Conservation (phyloP, 2,113 vertebrate genomes). For the Brachyistius frenatus region DNA sequence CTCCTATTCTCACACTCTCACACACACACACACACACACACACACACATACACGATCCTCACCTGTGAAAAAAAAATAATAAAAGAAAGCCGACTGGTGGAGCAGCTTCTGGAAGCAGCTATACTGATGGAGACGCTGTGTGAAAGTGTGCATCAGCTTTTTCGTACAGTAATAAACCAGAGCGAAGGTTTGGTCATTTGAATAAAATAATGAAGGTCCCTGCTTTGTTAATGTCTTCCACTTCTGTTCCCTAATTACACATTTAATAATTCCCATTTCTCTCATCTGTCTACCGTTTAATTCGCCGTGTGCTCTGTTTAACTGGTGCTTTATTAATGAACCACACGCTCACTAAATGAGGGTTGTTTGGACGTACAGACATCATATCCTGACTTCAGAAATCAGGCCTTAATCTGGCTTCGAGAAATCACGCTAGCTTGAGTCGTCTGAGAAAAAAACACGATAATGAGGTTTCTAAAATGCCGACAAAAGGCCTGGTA, state of each 20-base stretch:
- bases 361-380: background rate
- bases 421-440: no score
- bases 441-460: no score
- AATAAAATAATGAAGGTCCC: background rate
- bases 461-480: no score
- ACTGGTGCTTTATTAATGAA: slow-evolving; percentile 40
- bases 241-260: slow-evolving; percentile 31
- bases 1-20: slow-evolving; percentile 49
- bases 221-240: slow-evolving; percentile 38
- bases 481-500: no score
- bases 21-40: no score
- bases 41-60: slow-evolving; percentile 15
- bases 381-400: background rate
- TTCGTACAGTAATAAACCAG: background rate
- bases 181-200: slow-evolving; percentile 18
- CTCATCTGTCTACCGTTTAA: slow-evolving; percentile 31
- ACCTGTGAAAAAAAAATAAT: slow-evolving; percentile 3
- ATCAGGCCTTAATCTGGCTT: no score
- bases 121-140: slow-evolving; percentile 7
- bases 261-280: slow-evolving; percentile 34
- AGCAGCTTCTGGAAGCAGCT: slow-evolving; percentile 28
- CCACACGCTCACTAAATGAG: background rate
- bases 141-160: background rate
- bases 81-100: background rate
- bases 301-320: slow-evolving; percentile 28